Evolutionary conservation across 2,113 vertebrate genomes (phyloP), one percentile per base, ranked within the genome.

Genomic region (Perccottus glenii): DNA sequence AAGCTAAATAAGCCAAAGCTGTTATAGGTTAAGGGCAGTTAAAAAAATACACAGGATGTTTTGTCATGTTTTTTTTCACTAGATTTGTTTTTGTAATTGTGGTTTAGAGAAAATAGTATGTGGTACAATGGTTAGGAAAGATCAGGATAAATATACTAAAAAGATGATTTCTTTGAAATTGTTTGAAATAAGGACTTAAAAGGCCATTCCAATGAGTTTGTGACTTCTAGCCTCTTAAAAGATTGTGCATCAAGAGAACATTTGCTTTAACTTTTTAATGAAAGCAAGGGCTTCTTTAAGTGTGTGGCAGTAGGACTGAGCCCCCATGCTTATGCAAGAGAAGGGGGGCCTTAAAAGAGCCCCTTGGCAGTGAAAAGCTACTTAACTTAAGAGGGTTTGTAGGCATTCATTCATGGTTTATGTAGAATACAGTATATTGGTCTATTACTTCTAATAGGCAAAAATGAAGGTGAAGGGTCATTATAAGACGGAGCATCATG

Each of bases 1-100:
- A 75, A 72, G 81, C 83, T 88, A 90, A 93, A 90, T 81, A 89
- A 90, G 79, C 83, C 87, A 86, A 85, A 88, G 88, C 85, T 90
- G 89, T 83, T 88, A 90, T 85, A 82, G 77, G 75, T 72, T 77
- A 45, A 36, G 67, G 76, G 52, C 68, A 67, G 81, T 89, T 78
- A 87, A 77, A 87, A 85, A 79, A 84, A 81, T 61, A 56, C 69
- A 62, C 51, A 76, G 68, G 87, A 87, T 87, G 87, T 76, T 88
- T 77, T 60, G 71, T 52, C 66, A 73, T 64, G 69, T 82, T 63
- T 66, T 55, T 64, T 5, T 74, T 76, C 59, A 55, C 59, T 71
- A 80, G 75, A 64, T 78, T 62, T 56, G 32, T 64, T 67, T 51
- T 60, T 43, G 70, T 60, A 66, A 27, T 64, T 33, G 74, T 75